These are phyloP conservation scores for Xerus inauris DNA, from an alignment of 2,113 vertebrate genomes.

Conservation along the genomic window DNA sequence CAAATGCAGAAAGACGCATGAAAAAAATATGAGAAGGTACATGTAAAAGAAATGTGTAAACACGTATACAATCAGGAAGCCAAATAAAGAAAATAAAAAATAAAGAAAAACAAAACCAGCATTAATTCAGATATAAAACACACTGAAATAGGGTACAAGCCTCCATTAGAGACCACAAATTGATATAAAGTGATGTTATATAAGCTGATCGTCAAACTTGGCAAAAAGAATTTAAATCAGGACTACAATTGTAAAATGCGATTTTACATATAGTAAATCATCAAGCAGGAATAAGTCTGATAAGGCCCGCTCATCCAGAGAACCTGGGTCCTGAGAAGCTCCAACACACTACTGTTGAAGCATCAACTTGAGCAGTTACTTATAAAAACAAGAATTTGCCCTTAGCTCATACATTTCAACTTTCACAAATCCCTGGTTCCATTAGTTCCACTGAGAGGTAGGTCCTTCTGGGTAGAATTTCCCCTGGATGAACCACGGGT, in stretches of 20 bases:
- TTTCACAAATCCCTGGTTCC: accelerated
- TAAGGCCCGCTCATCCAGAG: neutral
- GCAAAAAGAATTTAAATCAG: neutral
- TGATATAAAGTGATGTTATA: neutral
- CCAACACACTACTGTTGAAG: neutral
- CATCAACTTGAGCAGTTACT: neutral
- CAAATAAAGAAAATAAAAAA: neutral
- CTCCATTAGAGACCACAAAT: neutral
- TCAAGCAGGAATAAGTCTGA: neutral
- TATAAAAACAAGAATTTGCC: neutral
- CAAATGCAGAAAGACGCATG: neutral
- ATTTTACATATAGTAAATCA: neutral
- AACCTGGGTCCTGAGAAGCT: neutral
- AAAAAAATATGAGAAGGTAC: neutral
- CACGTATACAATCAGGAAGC: neutral
- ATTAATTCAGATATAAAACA: conserved; percentile 7
- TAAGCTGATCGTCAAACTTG: neutral
- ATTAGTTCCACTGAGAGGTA: neutral
- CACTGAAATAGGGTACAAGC: neutral
- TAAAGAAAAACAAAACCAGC: neutral
- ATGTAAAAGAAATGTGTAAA: neutral
- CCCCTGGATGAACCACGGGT: neutral
- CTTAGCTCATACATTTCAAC: neutral
- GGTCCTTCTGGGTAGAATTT: neutral
- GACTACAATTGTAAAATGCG: neutral